phyloP scores from a whole-genome alignment of 2,888 invertebrate species.

The Synanthedon vespiformis region DNA sequence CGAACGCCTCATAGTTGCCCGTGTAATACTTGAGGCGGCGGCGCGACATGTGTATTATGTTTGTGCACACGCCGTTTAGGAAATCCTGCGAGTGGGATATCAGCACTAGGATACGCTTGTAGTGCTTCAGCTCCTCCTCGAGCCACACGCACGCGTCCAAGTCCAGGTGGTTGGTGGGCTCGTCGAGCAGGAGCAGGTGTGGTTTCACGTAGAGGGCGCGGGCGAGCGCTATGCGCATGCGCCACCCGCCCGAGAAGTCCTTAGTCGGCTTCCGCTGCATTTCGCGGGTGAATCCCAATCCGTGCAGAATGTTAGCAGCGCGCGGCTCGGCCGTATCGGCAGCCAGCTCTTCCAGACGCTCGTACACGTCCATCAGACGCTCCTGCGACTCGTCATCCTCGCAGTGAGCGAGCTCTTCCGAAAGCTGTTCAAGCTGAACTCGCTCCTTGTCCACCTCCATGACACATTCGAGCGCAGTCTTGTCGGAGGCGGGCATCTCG shows the following conservation, averaged over 20 bases:
- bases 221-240: constrained; percentile 98
- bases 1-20: constrained; percentile 97
- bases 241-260: constrained; percentile 96
- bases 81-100: constrained; percentile 99
- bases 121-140: constrained; percentile 95
- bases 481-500: constrained; percentile 98
- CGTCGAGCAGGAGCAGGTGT: constrained; percentile 94
- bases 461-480: constrained; percentile 94
- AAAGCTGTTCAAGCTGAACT: constrained; percentile 88
- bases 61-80: constrained; percentile 96
- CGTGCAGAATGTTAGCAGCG: constrained; percentile 94
- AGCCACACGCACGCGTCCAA: constrained; percentile 99
- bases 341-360: constrained; percentile 95
- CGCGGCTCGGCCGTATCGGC: constrained; percentile 95
- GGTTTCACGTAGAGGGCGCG: constrained; percentile 98
- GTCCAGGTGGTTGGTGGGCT: constrained; percentile 99
- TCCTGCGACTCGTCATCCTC: constrained; percentile 95
- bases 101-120: constrained; percentile 95
- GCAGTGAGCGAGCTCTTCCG: constrained; percentile 87
- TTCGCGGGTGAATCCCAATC: constrained; percentile 92
- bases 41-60: constrained; percentile 95
- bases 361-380: constrained; percentile 97
- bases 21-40: constrained; percentile 95
- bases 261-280: constrained; percentile 90
- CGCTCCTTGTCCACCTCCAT: constrained; percentile 99